phyloP scores from a whole-genome alignment of 2,797 vertebrate species.

The Pangasius macronema region DNA sequence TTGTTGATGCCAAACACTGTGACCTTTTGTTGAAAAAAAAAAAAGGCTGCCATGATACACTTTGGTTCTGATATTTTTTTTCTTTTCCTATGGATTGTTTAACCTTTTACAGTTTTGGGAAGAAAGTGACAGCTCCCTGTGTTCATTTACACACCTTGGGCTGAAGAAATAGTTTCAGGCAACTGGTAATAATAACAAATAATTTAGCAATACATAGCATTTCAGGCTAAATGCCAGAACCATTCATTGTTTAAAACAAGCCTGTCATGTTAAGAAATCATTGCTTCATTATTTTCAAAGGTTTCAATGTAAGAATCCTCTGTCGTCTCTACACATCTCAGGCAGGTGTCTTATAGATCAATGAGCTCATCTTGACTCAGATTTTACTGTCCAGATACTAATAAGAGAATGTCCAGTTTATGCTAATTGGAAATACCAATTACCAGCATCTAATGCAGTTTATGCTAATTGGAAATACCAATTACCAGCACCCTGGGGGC shows the following conservation, averaged over 20 bases:
- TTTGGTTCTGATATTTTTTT: neutral
- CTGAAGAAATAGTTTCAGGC: neutral
- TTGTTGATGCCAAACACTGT: conserved; percentile 24
- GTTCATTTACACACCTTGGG: neutral
- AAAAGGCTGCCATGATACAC: conserved; percentile 13
- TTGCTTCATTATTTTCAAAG: neutral
- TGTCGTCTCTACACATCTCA: neutral
- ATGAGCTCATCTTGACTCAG: neutral
- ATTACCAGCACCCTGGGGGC: too few species aligned
- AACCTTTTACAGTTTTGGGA: neutral
- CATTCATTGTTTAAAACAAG: neutral
- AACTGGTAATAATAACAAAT: neutral
- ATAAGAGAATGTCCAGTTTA: neutral
- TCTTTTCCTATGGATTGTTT: neutral
- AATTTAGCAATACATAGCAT: neutral
- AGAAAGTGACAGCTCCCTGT: too few species aligned
- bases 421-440: neutral
- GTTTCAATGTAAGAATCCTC: neutral
- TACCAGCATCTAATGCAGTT: too few species aligned
- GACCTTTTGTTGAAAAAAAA: conserved; percentile 36
- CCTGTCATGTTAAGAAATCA: neutral
- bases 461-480: too few species aligned
- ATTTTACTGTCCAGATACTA: neutral
- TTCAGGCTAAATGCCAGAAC: neutral
- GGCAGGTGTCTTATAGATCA: neutral